Evolutionary conservation across 2,113 vertebrate species (phyloP).

Genomic region (Ranitomeya variabilis): DNA sequence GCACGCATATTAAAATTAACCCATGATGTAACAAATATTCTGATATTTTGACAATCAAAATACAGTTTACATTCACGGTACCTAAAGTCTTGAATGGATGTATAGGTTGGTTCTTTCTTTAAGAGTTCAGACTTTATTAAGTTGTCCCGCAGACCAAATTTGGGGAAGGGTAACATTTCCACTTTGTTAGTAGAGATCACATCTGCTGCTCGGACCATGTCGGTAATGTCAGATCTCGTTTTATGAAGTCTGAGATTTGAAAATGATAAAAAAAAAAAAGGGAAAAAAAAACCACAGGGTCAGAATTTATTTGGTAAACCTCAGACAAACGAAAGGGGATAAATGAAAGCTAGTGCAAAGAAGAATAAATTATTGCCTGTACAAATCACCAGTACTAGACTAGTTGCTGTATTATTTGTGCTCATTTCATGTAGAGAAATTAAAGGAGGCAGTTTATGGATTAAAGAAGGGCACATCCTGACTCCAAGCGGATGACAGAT

Average conservation of each 20-base stretch:
- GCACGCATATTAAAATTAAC: too few relatives aligned
- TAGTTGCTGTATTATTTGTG: neutral
- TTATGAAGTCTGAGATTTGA: slow-evolving; percentile 71
- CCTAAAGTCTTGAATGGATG: slow-evolving; percentile 84
- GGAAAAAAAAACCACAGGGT: neutral
- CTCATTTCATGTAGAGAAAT: neutral
- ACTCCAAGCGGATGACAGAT: too few relatives aligned
- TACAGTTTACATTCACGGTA: slow-evolving; percentile 59
- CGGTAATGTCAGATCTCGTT: slow-evolving; percentile 73
- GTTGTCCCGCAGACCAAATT: slow-evolving; percentile 86
- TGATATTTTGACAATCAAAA: too few relatives aligned
- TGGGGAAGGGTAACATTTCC: slow-evolving; percentile 81
- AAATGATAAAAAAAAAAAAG: neutral
- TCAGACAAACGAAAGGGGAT: neutral
- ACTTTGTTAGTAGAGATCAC: slow-evolving; percentile 78
- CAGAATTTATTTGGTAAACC: slow-evolving; percentile 7
- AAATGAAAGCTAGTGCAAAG: neutral
- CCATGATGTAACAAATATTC: too few relatives aligned
- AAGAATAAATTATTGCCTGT: neutral
- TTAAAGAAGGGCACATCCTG: too few relatives aligned
- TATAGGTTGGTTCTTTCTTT: slow-evolving; percentile 87
- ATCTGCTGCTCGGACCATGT: slow-evolving; percentile 77
- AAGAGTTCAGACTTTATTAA: slow-evolving; percentile 85
- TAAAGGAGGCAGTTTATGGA: neutral
- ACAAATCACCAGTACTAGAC: neutral